Percentiles rank a stretch among this genome's conserved stretches.
Evolutionary conservation across 2,888 invertebrate genomes (phyloP).

Genomic region (Leucoma salicis): DNA sequence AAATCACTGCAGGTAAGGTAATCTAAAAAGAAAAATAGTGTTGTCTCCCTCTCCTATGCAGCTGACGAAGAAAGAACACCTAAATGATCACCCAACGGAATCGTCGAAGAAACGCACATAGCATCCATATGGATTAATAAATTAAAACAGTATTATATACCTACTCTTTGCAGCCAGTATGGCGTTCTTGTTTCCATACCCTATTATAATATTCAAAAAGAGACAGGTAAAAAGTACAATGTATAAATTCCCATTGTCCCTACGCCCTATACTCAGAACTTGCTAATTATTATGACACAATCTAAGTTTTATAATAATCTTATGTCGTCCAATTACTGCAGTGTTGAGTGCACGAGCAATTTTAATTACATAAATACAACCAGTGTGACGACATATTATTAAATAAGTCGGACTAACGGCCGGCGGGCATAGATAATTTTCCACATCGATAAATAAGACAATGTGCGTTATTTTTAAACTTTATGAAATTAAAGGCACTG

Average conservation of each 20-base stretch:
- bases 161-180: no score
- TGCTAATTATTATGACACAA: slow-evolving; percentile 13
- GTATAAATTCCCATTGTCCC: background rate
- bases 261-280: background rate
- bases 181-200: no score
- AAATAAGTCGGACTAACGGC: slow-evolving; percentile 11
- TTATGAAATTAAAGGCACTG: no score
- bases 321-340: slow-evolving; percentile 14
- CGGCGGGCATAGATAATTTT: slow-evolving; percentile 22
- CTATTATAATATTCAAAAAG: no score
- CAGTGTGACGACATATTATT: slow-evolving; percentile 22
- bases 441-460: slow-evolving; percentile 15
- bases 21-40: no score
- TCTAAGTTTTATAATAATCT: slow-evolving; percentile 10
- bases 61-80: no score
- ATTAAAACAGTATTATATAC: no score
- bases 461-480: slow-evolving; percentile 21
- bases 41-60: no score
- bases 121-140: no score
- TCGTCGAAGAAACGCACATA: no score
- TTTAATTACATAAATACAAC: slow-evolving; percentile 21
- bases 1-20: no score
- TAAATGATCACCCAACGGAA: no score
- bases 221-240: background rate
- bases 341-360: slow-evolving; percentile 8